Base-by-base conservation (phyloP, 1,140 invertebrate species). In the Tetragonula clypearis region DNA sequence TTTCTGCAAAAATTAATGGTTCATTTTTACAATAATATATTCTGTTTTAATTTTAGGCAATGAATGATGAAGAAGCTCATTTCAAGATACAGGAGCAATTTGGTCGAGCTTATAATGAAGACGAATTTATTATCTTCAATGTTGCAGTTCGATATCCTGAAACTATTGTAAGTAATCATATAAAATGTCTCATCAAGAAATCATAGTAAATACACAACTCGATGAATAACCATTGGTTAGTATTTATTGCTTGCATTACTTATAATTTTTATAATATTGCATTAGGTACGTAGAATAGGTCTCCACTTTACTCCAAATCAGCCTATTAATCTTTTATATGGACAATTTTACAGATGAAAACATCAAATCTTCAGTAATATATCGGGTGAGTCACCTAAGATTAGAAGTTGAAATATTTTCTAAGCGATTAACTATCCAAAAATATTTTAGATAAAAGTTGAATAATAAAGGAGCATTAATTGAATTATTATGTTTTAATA, bases 51-150 rank as follows among this genome's bases (percentile, higher is more conserved):
- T 75, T 78, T 30, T 58, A 96, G 95, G 96, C 95, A 30, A 95
- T 97, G 95, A 96, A 96, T 90, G 95, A 97, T 79, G 95, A 96
- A 55, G 96, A 97, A 85, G 96, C 96, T 92, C 93, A 94, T 60
- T 96, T 97, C 82, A 94, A 95, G 84, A 93, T 95, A 14, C 98
- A 99, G 95, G 96, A 96, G 66, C 98, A 98, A 91, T 99, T 98
- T 95, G 98, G 98, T 41, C 95, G 96, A 75, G 94, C 96, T 71
- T 98, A 97, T 92, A 96, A 96, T 73, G 95, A 96, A 75, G 96
- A 96, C 90, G 98, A 98, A 91, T 97, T 98, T 93, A 94, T 99
- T 35, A 95, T 98, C 81, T 97, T 99, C 92, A 98, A 98, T 95
- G 95, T 97, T 60, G 97, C 97, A 85, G 96, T 98, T 69, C 94